Evolutionary conservation across 2,888 invertebrate species (phyloP).

Genomic region (Parnassius glacialis): DNA sequence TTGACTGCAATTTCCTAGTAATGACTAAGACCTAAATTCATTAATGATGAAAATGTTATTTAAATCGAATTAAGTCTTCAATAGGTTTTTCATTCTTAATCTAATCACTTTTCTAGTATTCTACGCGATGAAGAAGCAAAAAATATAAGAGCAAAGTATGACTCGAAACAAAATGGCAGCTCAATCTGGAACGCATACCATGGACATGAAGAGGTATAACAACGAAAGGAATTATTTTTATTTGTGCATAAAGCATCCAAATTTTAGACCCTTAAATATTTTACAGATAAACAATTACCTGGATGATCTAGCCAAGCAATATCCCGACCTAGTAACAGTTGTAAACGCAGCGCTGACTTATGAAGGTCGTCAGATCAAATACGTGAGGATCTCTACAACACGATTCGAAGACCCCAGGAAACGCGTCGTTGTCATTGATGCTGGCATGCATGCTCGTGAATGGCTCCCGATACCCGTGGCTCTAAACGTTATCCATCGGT

Average conservation of each 20-base stretch:
- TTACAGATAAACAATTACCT: slow-evolving; percentile 77
- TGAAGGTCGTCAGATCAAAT: slow-evolving; percentile 82
- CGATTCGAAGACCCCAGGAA: slow-evolving; percentile 66
- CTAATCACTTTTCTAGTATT: no score
- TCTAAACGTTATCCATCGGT: slow-evolving; percentile 84
- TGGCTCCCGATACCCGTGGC: slow-evolving; percentile 87
- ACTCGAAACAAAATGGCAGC: no score
- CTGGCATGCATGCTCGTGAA: slow-evolving; percentile 85
- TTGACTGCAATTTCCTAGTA: no score
- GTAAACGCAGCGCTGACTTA: slow-evolving; percentile 79
- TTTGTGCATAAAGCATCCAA: background rate
- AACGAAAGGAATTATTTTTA: no score
- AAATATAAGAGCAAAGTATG: no score
- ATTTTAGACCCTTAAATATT: background rate
- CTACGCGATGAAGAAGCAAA: no score
- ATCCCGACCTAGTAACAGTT: slow-evolving; percentile 75
- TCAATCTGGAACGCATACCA: no score
- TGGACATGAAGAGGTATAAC: no score
- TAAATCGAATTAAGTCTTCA: no score
- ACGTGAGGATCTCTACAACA: slow-evolving; percentile 81
- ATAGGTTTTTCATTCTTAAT: no score
- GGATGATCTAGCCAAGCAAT: slow-evolving; percentile 54
- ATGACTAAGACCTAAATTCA: no score
- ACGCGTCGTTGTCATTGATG: slow-evolving; percentile 82
- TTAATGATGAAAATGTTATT: no score